Evolutionary conservation across 2,888 invertebrate genomes (phyloP), one percentile per base, ranked within the genome.

Genomic region (Aleiodes testaceus): DNA sequence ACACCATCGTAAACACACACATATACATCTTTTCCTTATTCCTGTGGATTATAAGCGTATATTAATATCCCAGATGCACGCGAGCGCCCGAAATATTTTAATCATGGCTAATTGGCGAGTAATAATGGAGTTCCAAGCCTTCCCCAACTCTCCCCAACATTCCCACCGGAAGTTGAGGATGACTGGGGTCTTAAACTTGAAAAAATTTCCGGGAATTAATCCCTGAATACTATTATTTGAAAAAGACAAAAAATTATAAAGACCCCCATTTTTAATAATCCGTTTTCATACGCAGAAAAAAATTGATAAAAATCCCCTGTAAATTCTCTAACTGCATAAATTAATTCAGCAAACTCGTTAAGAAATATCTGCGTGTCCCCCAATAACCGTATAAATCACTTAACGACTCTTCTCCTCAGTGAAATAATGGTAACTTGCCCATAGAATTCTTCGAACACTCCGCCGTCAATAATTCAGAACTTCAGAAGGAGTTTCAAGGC

Each of bases 51-150:
- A 81, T 63, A 55, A 79, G 81, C 82, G 81, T 83, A 82, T 85
- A 86, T 86, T 87, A 85, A 87, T 87, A 87, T 81, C 85, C 80
- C 76, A 81, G 81, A 83, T 85, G 84, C 87, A 87, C 84, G 84
- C 86, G 78, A 85, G 85, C 85, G 82, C 80, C 85, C 86, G 79
- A 86, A 87, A 87, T 87, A 87, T 87, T 87, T 87, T 87, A 87
- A 87, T 87, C 84, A 86, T 85, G 80, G 86, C 87, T 87, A 87
- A 87, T 87, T 85, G 84, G 79, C 79, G 84, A 85, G 86, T 85
- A 87, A 87, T 87, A 87, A 87, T 85, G 84, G 85, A 85, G 84
- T 85, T 86, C 84, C 85, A 80, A 74, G 79, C 77, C 76, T 67
- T 72, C 70, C 18, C 73, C 53, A 49, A 67, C 73, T 67, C 75